phyloP scores from a whole-genome alignment of 1,140 invertebrate species.

The Orussus abietinus region DNA sequence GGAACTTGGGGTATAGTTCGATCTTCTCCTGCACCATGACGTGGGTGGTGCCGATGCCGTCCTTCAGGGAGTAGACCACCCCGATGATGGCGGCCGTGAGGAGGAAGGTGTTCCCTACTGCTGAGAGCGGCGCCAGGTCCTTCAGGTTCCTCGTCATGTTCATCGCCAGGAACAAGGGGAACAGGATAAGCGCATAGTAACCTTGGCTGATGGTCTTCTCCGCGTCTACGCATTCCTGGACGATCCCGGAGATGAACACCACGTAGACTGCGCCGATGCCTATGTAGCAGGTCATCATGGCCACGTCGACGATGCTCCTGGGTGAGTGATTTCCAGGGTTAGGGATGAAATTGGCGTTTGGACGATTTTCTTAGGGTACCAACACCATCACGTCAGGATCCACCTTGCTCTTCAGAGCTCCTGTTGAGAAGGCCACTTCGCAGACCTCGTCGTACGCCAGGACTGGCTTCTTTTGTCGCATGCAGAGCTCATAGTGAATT shows the following conservation, averaged over 20 bases:
- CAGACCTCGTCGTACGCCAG: conserved; percentile 29
- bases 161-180: conserved; percentile 27
- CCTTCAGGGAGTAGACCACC: conserved; percentile 26
- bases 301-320: conserved; percentile 22
- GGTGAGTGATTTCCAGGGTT: no score
- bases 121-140: conserved; percentile 21
- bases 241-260: conserved; percentile 24
- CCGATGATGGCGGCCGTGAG: conserved; percentile 21
- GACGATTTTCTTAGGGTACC: conserved; percentile 12
- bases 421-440: conserved; percentile 17
- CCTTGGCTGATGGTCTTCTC: conserved; percentile 17
- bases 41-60: conserved; percentile 24
- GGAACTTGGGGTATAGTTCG: conserved; percentile 26
- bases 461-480: conserved; percentile 16
- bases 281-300: conserved; percentile 27
- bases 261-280: conserved; percentile 32
- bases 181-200: conserved; percentile 26
- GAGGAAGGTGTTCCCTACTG: conserved; percentile 23
- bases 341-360: not conserved
- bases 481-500: conserved; percentile 28
- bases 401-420: conserved; percentile 19
- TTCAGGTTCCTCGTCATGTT: conserved; percentile 24
- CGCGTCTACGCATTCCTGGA: conserved; percentile 24
- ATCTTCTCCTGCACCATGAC: conserved; percentile 12
- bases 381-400: conserved; percentile 13